Evolutionary conservation across 2,797 vertebrate species (phyloP).

Genomic region (Merluccius polli): DNA sequence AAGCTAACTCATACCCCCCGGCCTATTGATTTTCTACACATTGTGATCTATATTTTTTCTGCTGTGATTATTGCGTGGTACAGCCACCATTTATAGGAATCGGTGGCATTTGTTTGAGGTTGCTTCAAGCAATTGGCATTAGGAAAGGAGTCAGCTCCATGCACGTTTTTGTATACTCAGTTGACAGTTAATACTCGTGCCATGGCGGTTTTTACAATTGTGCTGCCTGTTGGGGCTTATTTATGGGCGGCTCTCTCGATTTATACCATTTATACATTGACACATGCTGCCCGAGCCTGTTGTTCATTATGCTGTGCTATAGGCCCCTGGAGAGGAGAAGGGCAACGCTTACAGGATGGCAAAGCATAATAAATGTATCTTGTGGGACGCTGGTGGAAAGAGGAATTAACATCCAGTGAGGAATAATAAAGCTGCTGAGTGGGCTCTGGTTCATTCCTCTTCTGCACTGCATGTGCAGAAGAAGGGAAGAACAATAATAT

Average conservation of each 20-base stretch:
- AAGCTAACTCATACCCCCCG: conserved; percentile 13
- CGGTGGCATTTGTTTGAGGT: conserved; percentile 19
- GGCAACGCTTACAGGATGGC: conserved; percentile 57
- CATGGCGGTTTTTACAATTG: conserved; percentile 18
- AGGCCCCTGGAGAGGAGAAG: conserved; percentile 32
- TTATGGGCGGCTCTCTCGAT: conserved; percentile 38
- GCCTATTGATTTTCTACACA: conserved; percentile 24
- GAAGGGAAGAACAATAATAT: not conserved
- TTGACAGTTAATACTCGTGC: conserved; percentile 39
- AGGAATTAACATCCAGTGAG: not conserved
- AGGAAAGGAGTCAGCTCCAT: conserved; percentile 28
- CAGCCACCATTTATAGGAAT: conserved; percentile 14
- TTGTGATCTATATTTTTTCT: conserved; percentile 29
- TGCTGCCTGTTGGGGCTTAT: conserved; percentile 37
- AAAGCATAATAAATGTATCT: conserved; percentile 61
- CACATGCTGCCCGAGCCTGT: conserved; percentile 44
- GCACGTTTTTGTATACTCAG: conserved; percentile 24
- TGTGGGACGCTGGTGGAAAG: not conserved
- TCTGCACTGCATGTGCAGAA: not conserved
- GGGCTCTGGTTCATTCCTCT: not conserved
- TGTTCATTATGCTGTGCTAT: conserved; percentile 63
- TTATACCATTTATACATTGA: conserved; percentile 42
- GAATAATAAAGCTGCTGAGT: not conserved
- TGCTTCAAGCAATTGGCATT: conserved; percentile 26
- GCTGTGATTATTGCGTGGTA: conserved; percentile 17